Conservation (phyloP, 2,888 invertebrate species). For the Ochropacha duplaris region DNA sequence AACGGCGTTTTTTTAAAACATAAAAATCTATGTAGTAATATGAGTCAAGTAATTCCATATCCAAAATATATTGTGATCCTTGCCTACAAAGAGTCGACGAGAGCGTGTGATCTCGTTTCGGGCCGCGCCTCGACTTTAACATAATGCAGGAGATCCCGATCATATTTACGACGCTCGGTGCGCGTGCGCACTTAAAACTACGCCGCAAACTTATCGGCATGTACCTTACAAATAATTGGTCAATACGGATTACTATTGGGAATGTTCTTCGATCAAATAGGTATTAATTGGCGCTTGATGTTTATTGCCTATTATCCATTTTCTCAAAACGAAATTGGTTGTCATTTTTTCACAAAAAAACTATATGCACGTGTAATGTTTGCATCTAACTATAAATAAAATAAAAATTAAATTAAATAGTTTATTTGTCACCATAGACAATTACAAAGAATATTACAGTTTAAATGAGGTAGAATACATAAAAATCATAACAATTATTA, state of each 20-base stretch:
- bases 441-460: too few species aligned
- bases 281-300: neutral
- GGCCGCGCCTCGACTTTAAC: slow-evolving; percentile 32
- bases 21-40: slow-evolving; percentile 12
- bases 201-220: slow-evolving; percentile 33
- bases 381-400: too few species aligned
- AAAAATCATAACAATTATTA: too few species aligned
- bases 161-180: slow-evolving; percentile 62
- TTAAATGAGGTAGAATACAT: too few species aligned
- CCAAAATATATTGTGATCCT: slow-evolving; percentile 1
- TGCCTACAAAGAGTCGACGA: slow-evolving; percentile 9
- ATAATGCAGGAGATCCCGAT: slow-evolving; percentile 63
- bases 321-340: too few species aligned
- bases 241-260: slow-evolving; percentile 2
- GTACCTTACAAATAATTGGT: slow-evolving; percentile 41
- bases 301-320: neutral
- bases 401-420: too few species aligned
- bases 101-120: slow-evolving; percentile 48
- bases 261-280: neutral
- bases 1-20: too few species aligned
- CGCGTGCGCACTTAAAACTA: slow-evolving; percentile 32
- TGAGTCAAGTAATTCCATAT: neutral
- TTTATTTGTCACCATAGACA: too few species aligned
- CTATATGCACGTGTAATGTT: too few species aligned
- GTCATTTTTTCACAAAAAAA: too few species aligned